A percentile compares a stretch with the other conserved stretches of the same genome.
These are phyloP conservation scores for Aurelia sp. DNA, from an alignment of 30 jellyfish, hydroid and myxozoan species.

Conservation along the genomic window DNA sequence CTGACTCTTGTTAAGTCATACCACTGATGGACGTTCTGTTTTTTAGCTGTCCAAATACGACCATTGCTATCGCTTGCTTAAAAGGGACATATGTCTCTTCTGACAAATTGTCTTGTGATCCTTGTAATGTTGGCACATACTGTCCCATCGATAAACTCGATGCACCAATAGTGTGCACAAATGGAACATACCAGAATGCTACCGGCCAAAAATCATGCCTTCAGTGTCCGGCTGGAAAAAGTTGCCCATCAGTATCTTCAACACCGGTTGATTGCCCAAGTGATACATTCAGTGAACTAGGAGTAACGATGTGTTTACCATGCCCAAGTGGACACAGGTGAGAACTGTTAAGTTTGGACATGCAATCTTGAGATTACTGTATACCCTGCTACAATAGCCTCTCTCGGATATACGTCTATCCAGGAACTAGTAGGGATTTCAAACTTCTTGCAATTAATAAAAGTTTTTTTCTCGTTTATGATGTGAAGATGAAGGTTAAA, in stretches of 20 bases:
- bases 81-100: slow-evolving; percentile 47
- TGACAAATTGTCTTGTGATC: slow-evolving; percentile 32
- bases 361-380: too few species aligned
- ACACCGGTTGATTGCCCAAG: slow-evolving; percentile 41
- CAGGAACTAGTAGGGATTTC: too few species aligned
- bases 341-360: background rate
- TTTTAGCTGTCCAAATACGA: slow-evolving; percentile 53
- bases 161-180: slow-evolving; percentile 23
- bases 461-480: too few species aligned
- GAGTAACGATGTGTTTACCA: slow-evolving; percentile 41
- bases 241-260: slow-evolving; percentile 12
- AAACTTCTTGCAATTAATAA: too few species aligned
- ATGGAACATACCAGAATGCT: slow-evolving; percentile 82
- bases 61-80: slow-evolving; percentile 20
- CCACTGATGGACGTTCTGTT: background rate
- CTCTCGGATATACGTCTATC: background rate
- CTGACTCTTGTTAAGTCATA: too few species aligned
- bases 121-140: slow-evolving; percentile 58
- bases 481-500: too few species aligned
- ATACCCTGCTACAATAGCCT: too few species aligned
- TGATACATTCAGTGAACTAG: slow-evolving; percentile 36
- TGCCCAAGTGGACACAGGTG: slow-evolving; percentile 77
- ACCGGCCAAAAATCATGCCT: slow-evolving; percentile 54
- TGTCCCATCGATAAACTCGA: slow-evolving; percentile 60
- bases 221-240: slow-evolving; percentile 62